These are phyloP conservation scores for Pseudomyrmex gracilis DNA, from an alignment of 1,140 invertebrate species.

Conservation along the genomic window DNA sequence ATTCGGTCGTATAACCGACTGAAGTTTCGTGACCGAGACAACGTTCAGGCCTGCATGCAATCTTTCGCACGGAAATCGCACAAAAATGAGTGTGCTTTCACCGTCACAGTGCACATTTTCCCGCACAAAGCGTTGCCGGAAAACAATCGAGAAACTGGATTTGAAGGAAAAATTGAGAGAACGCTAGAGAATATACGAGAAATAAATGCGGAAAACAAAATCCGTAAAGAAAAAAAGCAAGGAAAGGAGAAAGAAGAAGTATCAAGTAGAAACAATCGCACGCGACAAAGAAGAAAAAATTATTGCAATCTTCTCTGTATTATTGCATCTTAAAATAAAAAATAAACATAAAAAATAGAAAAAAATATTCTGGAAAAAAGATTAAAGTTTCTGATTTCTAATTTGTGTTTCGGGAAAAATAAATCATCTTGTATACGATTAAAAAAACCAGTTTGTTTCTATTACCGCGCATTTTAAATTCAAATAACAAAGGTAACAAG, in stretches of 20 bases:
- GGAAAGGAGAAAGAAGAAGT: neutral
- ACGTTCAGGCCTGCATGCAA: slow-evolving; percentile 3
- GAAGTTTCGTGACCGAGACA: neutral
- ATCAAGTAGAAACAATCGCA: neutral
- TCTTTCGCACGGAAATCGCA: slow-evolving; percentile 35
- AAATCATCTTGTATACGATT: too few relatives aligned
- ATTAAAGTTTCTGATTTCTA: neutral
- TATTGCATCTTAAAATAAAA: neutral
- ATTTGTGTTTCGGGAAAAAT: neutral
- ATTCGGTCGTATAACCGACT: neutral
- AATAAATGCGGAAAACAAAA: neutral
- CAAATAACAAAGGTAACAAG: neutral
- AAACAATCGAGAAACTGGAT: neutral
- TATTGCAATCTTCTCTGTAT: neutral
- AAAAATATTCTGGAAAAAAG: neutral
- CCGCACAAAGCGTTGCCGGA: neutral
- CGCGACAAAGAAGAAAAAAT: slow-evolving; percentile 23
- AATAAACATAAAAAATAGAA: neutral
- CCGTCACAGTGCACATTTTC: slow-evolving; percentile 22
- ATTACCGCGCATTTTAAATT: neutral
- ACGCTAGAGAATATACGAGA: neutral
- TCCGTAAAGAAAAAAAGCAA: neutral
- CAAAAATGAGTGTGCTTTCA: slow-evolving; percentile 3
- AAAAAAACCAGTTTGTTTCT: too few relatives aligned
- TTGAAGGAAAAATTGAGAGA: slow-evolving; percentile 1